Conservation (phyloP, 2,888 invertebrate species). For the Parnassius glacialis region DNA sequence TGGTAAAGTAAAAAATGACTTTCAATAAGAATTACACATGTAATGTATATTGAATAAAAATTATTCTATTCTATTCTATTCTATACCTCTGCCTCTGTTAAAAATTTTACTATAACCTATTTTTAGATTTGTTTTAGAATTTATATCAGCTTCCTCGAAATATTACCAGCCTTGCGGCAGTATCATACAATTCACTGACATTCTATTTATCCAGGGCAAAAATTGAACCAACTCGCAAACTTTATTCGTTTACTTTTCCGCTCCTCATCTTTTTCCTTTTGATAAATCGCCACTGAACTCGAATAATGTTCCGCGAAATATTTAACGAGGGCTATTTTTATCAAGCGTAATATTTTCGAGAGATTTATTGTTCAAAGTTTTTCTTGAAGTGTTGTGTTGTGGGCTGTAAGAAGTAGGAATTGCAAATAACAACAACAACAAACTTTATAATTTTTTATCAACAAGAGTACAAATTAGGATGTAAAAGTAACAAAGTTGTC, state of each 20-base stretch:
- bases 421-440: slow-evolving; percentile 10
- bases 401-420: slow-evolving; percentile 3
- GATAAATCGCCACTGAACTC: slow-evolving; percentile 10
- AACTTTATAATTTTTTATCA: slow-evolving; percentile 3
- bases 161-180: too few species aligned
- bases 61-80: too few species aligned
- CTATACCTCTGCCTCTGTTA: too few species aligned
- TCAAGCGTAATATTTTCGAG: slow-evolving; percentile 12
- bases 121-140: too few species aligned
- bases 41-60: too few species aligned
- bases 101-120: too few species aligned
- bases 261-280: slow-evolving; percentile 6
- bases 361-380: slow-evolving; percentile 22
- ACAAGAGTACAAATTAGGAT: not conserved
- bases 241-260: slow-evolving; percentile 1
- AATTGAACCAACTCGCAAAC: slow-evolving; percentile 14
- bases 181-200: slow-evolving; percentile 1
- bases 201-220: slow-evolving; percentile 4
- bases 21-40: too few species aligned
- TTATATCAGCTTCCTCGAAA: too few species aligned
- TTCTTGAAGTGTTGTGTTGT: not conserved
- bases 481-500: too few species aligned
- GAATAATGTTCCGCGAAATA: slow-evolving; percentile 15
- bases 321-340: slow-evolving; percentile 21
- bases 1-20: too few species aligned